phyloP scores from a whole-genome alignment of 2,888 invertebrate species.

The Coremacera marginata region DNA sequence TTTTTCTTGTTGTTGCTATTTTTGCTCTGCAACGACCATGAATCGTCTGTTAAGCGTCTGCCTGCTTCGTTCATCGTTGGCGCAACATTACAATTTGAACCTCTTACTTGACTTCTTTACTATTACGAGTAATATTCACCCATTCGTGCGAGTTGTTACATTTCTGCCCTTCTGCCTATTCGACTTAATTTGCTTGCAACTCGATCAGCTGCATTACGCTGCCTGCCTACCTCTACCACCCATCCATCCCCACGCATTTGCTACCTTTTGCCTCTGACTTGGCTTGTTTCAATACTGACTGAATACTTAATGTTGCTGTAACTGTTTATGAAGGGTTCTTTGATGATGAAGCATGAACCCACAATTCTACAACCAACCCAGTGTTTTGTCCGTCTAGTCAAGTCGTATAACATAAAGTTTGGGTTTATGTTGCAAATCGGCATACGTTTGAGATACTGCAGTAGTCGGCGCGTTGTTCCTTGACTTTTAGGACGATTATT shows the following conservation, averaged over 20 bases:
- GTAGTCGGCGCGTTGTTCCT: background rate
- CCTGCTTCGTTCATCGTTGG: background rate
- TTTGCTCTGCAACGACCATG: conserved; percentile 18
- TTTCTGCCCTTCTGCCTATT: conserved; percentile 19
- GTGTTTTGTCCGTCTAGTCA: conserved; percentile 21
- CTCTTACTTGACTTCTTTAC: background rate
- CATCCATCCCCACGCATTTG: background rate
- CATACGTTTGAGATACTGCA: background rate
- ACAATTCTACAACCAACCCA: background rate
- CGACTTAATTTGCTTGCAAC: conserved; percentile 48
- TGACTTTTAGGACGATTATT: background rate
- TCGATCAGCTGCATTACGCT: conserved; percentile 56
- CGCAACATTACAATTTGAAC: background rate
- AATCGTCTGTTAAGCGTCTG: conserved; percentile 12
- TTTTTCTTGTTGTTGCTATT: conserved; percentile 30
- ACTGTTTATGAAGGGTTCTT: background rate
- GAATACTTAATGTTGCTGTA: background rate
- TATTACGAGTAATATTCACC: background rate
- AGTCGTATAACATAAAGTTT: conserved; percentile 9
- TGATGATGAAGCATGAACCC: background rate
- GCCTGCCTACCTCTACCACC: background rate
- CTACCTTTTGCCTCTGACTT: background rate
- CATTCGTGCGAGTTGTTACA: conserved; percentile 15
- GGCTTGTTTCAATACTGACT: background rate
- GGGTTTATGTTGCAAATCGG: background rate